phyloP scores from a whole-genome alignment of 2,888 invertebrate genomes.

The Hermodice carunculata region DNA sequence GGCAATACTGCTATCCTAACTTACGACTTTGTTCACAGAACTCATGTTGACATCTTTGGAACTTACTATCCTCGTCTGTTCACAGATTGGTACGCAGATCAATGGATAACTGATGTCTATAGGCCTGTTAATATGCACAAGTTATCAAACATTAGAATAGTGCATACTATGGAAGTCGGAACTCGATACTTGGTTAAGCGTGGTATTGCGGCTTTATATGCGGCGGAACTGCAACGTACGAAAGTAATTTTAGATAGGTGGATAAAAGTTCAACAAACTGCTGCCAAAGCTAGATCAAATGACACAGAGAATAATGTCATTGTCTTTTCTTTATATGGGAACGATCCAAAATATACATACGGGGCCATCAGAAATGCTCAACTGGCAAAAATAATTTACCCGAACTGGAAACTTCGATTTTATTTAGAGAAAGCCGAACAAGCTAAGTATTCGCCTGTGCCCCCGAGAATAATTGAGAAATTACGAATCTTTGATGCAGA shows the following conservation, averaged over 20 bases:
- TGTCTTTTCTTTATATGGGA: conserved; percentile 35
- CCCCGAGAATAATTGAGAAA: conserved; percentile 23
- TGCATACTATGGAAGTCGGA: no score
- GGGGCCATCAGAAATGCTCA: conserved; percentile 41
- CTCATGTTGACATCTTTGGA: conserved; percentile 20
- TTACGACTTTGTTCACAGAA: conserved; percentile 22
- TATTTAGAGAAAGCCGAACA: conserved; percentile 32
- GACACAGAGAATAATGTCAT: no score
- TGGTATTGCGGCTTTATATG: no score
- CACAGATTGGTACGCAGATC: conserved; percentile 18
- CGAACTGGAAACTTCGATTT: conserved; percentile 41
- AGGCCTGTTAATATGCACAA: no score
- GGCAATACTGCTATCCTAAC: conserved; percentile 15
- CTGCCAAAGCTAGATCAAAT: no score
- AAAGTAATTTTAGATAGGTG: no score
- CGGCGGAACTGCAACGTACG: no score
- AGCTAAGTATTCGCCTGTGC: conserved; percentile 26
- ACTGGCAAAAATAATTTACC: conserved; percentile 33
- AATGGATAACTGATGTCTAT: conserved; percentile 9
- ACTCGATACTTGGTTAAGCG: no score
- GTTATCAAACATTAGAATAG: no score
- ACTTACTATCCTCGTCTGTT: conserved; percentile 14
- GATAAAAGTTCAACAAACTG: no score
- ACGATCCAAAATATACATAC: conserved; percentile 25
- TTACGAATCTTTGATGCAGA: conserved; percentile 33